Conservation (phyloP, 92 coral and sea anemone species). For the Virgularia gustaviana region DNA sequence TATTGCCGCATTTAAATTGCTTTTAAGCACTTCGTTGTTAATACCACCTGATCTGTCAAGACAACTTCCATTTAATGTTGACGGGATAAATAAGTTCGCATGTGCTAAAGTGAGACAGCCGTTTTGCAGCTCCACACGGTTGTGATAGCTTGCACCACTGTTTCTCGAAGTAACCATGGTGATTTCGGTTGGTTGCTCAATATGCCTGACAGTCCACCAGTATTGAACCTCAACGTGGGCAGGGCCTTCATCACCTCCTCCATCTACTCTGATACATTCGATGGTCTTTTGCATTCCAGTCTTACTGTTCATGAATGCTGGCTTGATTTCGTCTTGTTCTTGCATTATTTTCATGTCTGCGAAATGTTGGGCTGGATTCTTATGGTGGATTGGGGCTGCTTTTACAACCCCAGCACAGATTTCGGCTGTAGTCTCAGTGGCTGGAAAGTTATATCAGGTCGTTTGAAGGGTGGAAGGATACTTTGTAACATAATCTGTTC, state of each 20-base stretch:
- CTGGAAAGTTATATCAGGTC: slow-evolving; percentile 19
- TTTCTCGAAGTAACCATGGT: slow-evolving; percentile 53
- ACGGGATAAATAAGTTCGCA: slow-evolving; percentile 62
- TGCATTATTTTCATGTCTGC: slow-evolving; percentile 54
- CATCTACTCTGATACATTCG: slow-evolving; percentile 61
- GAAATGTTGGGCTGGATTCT: slow-evolving; percentile 56
- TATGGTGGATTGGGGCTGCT: slow-evolving; percentile 39
- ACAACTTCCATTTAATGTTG: slow-evolving; percentile 59
- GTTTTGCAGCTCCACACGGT: slow-evolving; percentile 59
- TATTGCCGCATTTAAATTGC: slow-evolving; percentile 57
- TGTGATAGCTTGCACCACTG: slow-evolving; percentile 58
- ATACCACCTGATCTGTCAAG: slow-evolving; percentile 37
- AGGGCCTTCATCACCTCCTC: slow-evolving; percentile 63
- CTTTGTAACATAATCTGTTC: slow-evolving; percentile 24
- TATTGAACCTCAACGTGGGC: slow-evolving; percentile 55
- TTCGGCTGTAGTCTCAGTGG: slow-evolving; percentile 22
- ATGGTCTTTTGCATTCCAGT: slow-evolving; percentile 36
- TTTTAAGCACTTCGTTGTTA: slow-evolving; percentile 30
- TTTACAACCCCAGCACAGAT: slow-evolving; percentile 29
- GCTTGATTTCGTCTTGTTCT: slow-evolving; percentile 30
- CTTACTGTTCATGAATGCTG: slow-evolving; percentile 46
- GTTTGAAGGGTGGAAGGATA: slow-evolving; percentile 30
- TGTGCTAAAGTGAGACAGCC: slow-evolving; percentile 60
- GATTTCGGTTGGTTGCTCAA: slow-evolving; percentile 10
- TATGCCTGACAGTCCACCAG: slow-evolving; percentile 55